These are phyloP conservation scores for Megalops atlanticus DNA, from an alignment of 2,113 vertebrate species.

Conservation along the genomic window DNA sequence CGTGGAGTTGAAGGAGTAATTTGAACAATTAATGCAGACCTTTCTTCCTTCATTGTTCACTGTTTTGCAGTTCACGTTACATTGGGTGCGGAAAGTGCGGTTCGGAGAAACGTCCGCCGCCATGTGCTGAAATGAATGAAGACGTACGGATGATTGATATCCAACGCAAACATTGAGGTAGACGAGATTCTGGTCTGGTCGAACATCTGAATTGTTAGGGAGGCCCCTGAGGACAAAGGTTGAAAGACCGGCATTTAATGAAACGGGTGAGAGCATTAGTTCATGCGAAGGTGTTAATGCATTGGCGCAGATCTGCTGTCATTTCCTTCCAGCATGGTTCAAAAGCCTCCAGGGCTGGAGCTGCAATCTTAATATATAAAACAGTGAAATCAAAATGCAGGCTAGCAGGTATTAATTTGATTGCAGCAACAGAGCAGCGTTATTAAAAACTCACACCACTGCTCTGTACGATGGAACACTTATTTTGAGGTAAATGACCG, in stretches of 20 bases:
- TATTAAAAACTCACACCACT: too few relatives aligned
- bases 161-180: slow-evolving; percentile 30
- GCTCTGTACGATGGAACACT: too few relatives aligned
- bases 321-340: slow-evolving; percentile 8
- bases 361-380: background rate
- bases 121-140: background rate
- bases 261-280: slow-evolving; percentile 30
- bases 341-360: slow-evolving; percentile 1
- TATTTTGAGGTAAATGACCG: too few relatives aligned
- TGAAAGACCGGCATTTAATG: slow-evolving; percentile 23
- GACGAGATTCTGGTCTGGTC: slow-evolving; percentile 16
- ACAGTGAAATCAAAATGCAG: background rate
- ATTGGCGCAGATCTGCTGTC: background rate
- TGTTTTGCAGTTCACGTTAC: too few relatives aligned
- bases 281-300: slow-evolving; percentile 29
- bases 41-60: too few relatives aligned
- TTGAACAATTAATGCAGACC: too few relatives aligned
- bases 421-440: too few relatives aligned
- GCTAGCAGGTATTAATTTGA: too few relatives aligned
- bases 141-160: slow-evolving; percentile 24
- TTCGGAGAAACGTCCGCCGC: background rate
- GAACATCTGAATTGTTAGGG: background rate
- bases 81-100: too few relatives aligned
- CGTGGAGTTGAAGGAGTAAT: background rate
- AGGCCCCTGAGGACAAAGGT: background rate